phyloP scores from a whole-genome alignment of 2,113 vertebrate genomes.

The Colaptes auratus region DNA sequence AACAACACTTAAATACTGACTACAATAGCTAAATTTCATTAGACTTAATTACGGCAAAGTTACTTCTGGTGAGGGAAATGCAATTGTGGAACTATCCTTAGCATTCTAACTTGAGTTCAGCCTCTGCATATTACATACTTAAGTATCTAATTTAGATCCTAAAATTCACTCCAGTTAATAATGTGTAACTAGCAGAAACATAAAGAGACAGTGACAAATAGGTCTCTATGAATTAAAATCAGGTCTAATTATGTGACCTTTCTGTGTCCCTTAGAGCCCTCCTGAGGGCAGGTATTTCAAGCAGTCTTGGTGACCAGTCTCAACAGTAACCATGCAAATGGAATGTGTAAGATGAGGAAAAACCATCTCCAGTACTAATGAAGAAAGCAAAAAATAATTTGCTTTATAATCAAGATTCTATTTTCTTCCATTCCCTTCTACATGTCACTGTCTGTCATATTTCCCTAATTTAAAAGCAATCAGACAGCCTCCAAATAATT shows the following conservation, averaged over 20 bases:
- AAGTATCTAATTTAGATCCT: slow-evolving; percentile 72
- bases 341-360: slow-evolving; percentile 74
- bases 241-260: slow-evolving; percentile 85
- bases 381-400: slow-evolving; percentile 35
- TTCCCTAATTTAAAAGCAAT: slow-evolving; percentile 42
- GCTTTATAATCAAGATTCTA: slow-evolving; percentile 32
- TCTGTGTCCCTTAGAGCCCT: slow-evolving; percentile 70
- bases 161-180: slow-evolving; percentile 86
- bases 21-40: slow-evolving; percentile 63
- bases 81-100: slow-evolving; percentile 61
- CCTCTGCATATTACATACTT: slow-evolving; percentile 67
- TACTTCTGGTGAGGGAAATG: slow-evolving; percentile 69
- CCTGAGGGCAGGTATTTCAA: slow-evolving; percentile 75
- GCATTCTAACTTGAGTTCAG: slow-evolving; percentile 63
- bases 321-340: slow-evolving; percentile 82
- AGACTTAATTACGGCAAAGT: slow-evolving; percentile 70
- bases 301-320: slow-evolving; percentile 78
- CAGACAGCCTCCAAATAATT: slow-evolving; percentile 44
- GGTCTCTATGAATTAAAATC: slow-evolving; percentile 87
- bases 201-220: slow-evolving; percentile 73
- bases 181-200: slow-evolving; percentile 78
- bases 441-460: slow-evolving; percentile 40
- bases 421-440: slow-evolving; percentile 46
- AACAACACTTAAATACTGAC: slow-evolving; percentile 22
- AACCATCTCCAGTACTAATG: slow-evolving; percentile 1